Base-by-base conservation (phyloP, 2,797 vertebrate genomes). In the Phyllotis vaccarum region DNA sequence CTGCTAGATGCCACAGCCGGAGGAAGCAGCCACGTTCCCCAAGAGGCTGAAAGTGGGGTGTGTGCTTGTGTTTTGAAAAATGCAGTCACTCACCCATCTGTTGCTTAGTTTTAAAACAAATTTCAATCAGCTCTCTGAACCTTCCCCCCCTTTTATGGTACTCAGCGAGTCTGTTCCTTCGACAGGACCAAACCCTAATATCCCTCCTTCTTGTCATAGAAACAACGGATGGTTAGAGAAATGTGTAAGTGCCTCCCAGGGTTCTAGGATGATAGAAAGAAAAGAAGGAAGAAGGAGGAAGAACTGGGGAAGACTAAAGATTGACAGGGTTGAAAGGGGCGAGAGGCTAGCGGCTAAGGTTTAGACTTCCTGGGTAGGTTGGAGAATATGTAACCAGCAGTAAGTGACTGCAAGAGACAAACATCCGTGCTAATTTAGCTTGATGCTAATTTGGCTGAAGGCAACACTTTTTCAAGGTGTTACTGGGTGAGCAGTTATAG, bases 31-130 rank as follows among this genome's bases (percentile, higher is more conserved):
- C 68, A 40, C 90, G 46, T 82, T 88, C 87, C 86, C 85, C 81
- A 64, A 60, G 91, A 93, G 83, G 92, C 34, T 29, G 43, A n/a
- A 62, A 3, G 27, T 46, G 79, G 76, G 75, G 83, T 43, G 76
- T 86, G 29, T 43, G 43, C 46, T 68, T 40, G 22, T 79, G 72
- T 79, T 62, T 92, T 68, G 79, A 95, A 93, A 92, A 46, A 14
- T 81, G 76, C 43, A 79, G 62, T 87, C 90, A 62, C 49, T 96
- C 74, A 31, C 68, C 37, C 74, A 22, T 78, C 93, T 72, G 27
- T 24, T 46, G 64, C 83, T 80, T 92, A 17, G 37, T 95, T 96
- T 94, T 86, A 89, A 94, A 95, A 87, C 64, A 95, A 78, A 94
- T 96, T 90, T 93, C 58, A 96, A 56, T 92, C 79, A 19, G 21